Evolutionary conservation across 2,797 vertebrate species (phyloP).

Genomic region (Fratercula arctica): DNA sequence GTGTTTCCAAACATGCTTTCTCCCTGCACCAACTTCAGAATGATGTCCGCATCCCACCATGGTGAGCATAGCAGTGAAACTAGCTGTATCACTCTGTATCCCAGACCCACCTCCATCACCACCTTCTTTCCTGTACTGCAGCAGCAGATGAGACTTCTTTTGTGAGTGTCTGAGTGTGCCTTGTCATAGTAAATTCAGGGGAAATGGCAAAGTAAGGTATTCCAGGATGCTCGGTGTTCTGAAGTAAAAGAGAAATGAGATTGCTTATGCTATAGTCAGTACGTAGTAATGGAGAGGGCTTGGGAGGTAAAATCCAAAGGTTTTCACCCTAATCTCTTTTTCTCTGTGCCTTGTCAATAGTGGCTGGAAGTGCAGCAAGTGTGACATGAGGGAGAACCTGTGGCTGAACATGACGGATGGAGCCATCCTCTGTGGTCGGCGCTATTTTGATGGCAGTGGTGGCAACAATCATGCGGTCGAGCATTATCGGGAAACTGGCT

Average conservation of each 20-base stretch:
- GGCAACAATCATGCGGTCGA: slow-evolving; percentile 97
- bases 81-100: neutral
- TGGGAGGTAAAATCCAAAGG: neutral
- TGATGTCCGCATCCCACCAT: slow-evolving; percentile 93
- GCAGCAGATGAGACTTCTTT: neutral
- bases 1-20: slow-evolving; percentile 91
- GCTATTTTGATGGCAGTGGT: slow-evolving; percentile 95
- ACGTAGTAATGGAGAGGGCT: neutral
- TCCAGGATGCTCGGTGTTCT: neutral
- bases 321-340: neutral
- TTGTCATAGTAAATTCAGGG: neutral
- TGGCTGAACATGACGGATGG: slow-evolving; percentile 99
- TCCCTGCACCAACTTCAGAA: slow-evolving; percentile 95
- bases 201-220: neutral
- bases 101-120: neutral
- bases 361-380: slow-evolving; percentile 96
- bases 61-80: slow-evolving; percentile 76
- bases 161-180: neutral
- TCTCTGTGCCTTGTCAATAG: slow-evolving; percentile 62
- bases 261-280: rapidly evolving
- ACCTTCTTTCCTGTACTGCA: neutral
- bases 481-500: slow-evolving; percentile 91
- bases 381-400: slow-evolving; percentile 95
- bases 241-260: neutral
- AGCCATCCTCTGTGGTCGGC: slow-evolving; percentile 92